Percentiles rank a stretch among this genome's conserved stretches.
Evolutionary conservation across 2,888 invertebrate species (phyloP).

Genomic region (Gnatocerus cornutus): DNA sequence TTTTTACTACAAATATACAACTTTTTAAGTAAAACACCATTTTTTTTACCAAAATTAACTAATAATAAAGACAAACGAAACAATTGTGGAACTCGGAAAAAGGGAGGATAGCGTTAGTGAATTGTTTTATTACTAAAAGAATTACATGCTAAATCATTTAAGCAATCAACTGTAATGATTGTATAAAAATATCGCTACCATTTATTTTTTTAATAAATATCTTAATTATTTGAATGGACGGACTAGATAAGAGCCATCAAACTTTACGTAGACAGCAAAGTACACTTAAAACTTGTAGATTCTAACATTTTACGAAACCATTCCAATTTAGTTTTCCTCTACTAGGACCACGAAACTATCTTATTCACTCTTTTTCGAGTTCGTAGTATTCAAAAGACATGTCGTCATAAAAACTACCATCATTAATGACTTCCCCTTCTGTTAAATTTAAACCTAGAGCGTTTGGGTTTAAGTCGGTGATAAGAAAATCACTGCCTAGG

Average conservation of each 20-base stretch:
- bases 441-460: slow-evolving; percentile 72
- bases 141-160: slow-evolving; percentile 33
- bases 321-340: slow-evolving; percentile 2
- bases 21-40: not conserved
- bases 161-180: slow-evolving; percentile 42
- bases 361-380: slow-evolving; percentile 62
- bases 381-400: slow-evolving; percentile 74
- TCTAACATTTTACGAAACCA: slow-evolving; percentile 25
- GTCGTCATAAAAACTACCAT: slow-evolving; percentile 73
- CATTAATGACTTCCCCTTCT: slow-evolving; percentile 72
- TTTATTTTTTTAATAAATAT: slow-evolving; percentile 39
- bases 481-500: slow-evolving; percentile 75
- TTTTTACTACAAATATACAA: not conserved
- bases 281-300: slow-evolving; percentile 46
- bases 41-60: not conserved
- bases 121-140: slow-evolving; percentile 35
- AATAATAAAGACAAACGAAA: not conserved
- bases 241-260: slow-evolving; percentile 44
- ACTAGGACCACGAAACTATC: slow-evolving; percentile 2
- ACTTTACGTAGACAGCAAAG: slow-evolving; percentile 27
- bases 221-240: slow-evolving; percentile 34
- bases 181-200: slow-evolving; percentile 49
- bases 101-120: not conserved
- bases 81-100: too few species aligned
- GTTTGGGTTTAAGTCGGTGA: slow-evolving; percentile 74